Evolutionary conservation across 2,888 invertebrate species (phyloP), one percentile per base, ranked within the genome.

Genomic region (Sarcophaga variegata): DNA sequence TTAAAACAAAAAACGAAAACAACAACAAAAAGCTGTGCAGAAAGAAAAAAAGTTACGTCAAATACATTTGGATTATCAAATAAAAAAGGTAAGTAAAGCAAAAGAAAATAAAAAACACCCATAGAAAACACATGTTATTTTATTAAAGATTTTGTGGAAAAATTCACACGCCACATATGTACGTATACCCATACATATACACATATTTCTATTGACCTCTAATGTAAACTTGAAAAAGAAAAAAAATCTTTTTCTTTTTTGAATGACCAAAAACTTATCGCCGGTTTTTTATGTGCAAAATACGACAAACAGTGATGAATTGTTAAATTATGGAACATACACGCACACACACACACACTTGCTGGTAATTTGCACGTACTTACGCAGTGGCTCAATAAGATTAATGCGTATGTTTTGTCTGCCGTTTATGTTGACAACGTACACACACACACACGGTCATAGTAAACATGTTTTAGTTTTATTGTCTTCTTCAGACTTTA

Each of bases 1-100:
- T 20, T 37, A 77, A 78, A 82, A 76, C 54, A 47, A 77, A 64
- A 83, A 79, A 27, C 20, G 69, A 70, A 27, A 22, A 62, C n/a
- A 54, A 64, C 54, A 60, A 75, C 20, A 63, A 47, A 70, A 62
- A 60, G 12, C 54, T 14, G 10, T 27, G 59, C 10, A 14, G 37
- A 17, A 37, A 12, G 45, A 62, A 62, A 74, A 76, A 81, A 79
- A 75, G 87, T 87, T 87, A 87, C 87, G 87, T 87, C 87, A 87
- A 87, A 37, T 70, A 60, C 75, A 72, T 72, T 81, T 75, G 78
- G 78, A 84, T 84, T 79, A 67, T 79, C 76, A 63, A 82, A 81
- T 37, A 87, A 17, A 54, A 87, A 69, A 83, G 78, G 81, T 78
- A 81, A 84, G 81, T 81, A n/a, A 47, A 49, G n/a, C 59, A 80